A percentile compares a stretch with the other conserved stretches of the same genome.
Evolutionary conservation across 1,140 invertebrate species (phyloP).

Genomic region (Brachionus rotundiformis): DNA sequence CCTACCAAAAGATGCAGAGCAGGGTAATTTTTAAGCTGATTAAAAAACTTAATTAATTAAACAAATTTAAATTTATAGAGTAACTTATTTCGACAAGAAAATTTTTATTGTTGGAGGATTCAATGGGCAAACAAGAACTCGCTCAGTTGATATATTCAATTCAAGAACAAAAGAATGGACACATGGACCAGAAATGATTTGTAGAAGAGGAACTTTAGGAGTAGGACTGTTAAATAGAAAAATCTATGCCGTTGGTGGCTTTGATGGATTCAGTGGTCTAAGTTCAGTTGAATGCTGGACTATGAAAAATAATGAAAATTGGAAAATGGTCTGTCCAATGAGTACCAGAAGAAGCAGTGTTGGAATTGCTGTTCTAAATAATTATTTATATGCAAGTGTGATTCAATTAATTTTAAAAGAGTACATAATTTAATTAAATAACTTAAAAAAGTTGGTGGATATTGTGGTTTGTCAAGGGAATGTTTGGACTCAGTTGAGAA

Average conservation of each 20-base stretch:
- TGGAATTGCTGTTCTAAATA: constrained; percentile 43
- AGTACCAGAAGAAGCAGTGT: constrained; percentile 15
- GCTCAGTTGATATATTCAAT: constrained; percentile 69
- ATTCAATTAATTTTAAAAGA: no score
- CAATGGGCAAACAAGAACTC: constrained; percentile 65
- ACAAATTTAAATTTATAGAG: neutral
- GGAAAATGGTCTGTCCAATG: neutral
- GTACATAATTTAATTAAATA: no score
- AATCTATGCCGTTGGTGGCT: constrained; percentile 93
- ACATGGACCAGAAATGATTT: constrained; percentile 76
- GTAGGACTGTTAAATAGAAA: constrained; percentile 79
- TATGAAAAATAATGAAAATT: constrained; percentile 27
- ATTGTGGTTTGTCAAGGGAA: constrained; percentile 21
- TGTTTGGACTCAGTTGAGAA: constrained; percentile 37
- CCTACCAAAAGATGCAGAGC: constrained; percentile 24
- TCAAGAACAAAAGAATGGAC: constrained; percentile 71
- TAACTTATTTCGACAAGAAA: constrained; percentile 51
- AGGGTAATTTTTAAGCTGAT: neutral
- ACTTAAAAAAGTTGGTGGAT: constrained; percentile 24
- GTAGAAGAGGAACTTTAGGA: constrained; percentile 80
- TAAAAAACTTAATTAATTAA: neutral
- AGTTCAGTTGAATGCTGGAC: constrained; percentile 79
- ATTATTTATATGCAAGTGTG: constrained; percentile 28
- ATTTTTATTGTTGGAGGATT: constrained; percentile 67
- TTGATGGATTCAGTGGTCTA: constrained; percentile 94